Base-by-base conservation (phyloP, 2,113 vertebrate species). In the Hydrolagus affinis region DNA sequence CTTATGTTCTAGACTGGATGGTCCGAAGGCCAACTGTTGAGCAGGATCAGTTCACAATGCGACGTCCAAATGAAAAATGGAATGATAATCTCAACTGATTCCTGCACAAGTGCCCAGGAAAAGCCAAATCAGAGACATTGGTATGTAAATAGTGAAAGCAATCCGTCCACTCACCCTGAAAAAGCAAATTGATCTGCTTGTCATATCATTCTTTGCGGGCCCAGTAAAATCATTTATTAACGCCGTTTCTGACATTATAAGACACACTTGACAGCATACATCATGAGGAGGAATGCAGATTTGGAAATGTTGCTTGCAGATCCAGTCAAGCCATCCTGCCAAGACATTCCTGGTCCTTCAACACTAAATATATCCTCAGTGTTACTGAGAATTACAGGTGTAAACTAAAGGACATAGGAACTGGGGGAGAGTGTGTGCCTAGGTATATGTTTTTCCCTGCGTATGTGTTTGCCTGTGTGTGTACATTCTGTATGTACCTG, bases 281-380 rank as follows among this genome's bases (percentile, higher is more conserved):
- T 30, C 78, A 32, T 10, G 7, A 10, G 19, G 78, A 32, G 19
- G 62, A 32, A 83, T 83, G 62, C 11, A 17, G 25, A 9, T 17
- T 59, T 68, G 78, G 60, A 83, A 77, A 83, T 30, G 25, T 66
- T 83, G 60, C 23, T 62, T 32, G 7, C 78, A 66, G 78, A 66
- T 30, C 25, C 28, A 11, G 66, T 83, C 60, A 66, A 30, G 78
- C 9, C 64, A 28, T 28, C 62, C 62, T 83, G 77, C 77, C 28
- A 25, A 64, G 59, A 25, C 30, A 2, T 80, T 62, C 59, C 77
- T 80, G 15, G 60, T 25, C 28, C 17, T 32, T 66, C 78, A 66
- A 68, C 32, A 66, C 32, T 23, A 30, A 66, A 68, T 60, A 83
- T 11, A 23, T 30, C 17, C 32, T 11, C 78, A 83, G 62, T 83